A percentile compares a stretch with the other conserved stretches of the same genome.
These are phyloP conservation scores for Pardosa pseudoannulata DNA, from an alignment of 2,888 invertebrate species.

Conservation along the genomic window DNA sequence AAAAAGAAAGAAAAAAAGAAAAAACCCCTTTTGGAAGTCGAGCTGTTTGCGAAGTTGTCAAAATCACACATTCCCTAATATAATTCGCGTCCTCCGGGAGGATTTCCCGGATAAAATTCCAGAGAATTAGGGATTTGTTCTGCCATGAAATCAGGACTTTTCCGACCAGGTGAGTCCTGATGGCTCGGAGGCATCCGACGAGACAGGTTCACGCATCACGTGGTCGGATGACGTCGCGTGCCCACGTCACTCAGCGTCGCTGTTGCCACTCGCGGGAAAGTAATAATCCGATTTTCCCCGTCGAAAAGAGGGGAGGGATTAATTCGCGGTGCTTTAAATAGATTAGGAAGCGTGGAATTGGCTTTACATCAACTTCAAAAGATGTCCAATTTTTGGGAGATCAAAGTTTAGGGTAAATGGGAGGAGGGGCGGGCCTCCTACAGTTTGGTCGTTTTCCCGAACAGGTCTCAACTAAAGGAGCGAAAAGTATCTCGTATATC, in stretches of 20 bases:
- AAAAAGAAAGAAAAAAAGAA: background rate
- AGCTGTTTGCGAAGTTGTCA: constrained; percentile 62
- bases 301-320: constrained; percentile 14
- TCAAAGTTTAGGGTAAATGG: background rate
- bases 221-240: constrained; percentile 31
- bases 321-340: constrained; percentile 7
- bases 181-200: constrained; percentile 63
- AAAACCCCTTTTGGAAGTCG: constrained; percentile 2
- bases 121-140: constrained; percentile 71
- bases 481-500: too few species aligned
- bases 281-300: constrained; percentile 34
- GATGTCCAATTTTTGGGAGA: background rate
- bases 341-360: background rate
- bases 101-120: constrained; percentile 72
- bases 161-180: constrained; percentile 70
- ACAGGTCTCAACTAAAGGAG: too few species aligned
- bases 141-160: constrained; percentile 71
- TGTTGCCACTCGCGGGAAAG: constrained; percentile 40
- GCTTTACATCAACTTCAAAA: background rate
- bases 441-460: too few species aligned
- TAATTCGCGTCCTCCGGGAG: constrained; percentile 49
- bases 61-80: constrained; percentile 67
- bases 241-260: constrained; percentile 43
- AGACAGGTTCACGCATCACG: constrained; percentile 70
- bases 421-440: too few species aligned